Evolutionary conservation across 2,888 invertebrate genomes (phyloP), one percentile per base, ranked within the genome.

Genomic region (Busseola fusca): DNA sequence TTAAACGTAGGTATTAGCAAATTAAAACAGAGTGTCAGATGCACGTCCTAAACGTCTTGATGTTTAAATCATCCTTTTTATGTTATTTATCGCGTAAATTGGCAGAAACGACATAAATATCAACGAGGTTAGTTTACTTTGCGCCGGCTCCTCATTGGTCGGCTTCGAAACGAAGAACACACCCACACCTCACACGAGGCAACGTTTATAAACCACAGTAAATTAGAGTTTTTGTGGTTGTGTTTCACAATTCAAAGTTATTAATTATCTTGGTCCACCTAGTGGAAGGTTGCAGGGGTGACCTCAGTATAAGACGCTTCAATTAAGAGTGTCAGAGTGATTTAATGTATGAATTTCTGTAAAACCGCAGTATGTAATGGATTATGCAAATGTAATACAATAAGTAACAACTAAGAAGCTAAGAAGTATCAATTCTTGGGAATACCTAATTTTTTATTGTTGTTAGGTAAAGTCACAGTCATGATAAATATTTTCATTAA

Each of bases 171-270:
- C 45, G 27, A 16, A 27, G 68, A 72, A 73, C 84, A 76, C 84
- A 56, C 84, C 84, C 83, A 82, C 82, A 66, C 69, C 67, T 69
- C 74, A 72, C 67, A 68, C 60, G 70, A 83, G 63, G 66, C 52
- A 52, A 40, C 69, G 45, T 52, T 57, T 58, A 14, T 34, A 64
- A 72, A 64, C 60, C 52, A 45, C 65, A 56, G 56, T 83, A 70
- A 74, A 78, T 74, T 60, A 67, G n/a, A 37, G 30, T 52, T 69
- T 69, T 65, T 74, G 54, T 74, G 27, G 16, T 37, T 10, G 52
- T 58, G 30, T 37, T 27, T 63, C 34, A 66, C 45, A 52, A 56
- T 74, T 72, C 64, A 50, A 50, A 69, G 14, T 58, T 65, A 57
- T 50, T 63, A 37, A 77, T 70, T 75, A 0, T 67, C 30, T 50